phyloP scores from a whole-genome alignment of 1,140 invertebrate species.

The Maconellicoccus hirsutus region DNA sequence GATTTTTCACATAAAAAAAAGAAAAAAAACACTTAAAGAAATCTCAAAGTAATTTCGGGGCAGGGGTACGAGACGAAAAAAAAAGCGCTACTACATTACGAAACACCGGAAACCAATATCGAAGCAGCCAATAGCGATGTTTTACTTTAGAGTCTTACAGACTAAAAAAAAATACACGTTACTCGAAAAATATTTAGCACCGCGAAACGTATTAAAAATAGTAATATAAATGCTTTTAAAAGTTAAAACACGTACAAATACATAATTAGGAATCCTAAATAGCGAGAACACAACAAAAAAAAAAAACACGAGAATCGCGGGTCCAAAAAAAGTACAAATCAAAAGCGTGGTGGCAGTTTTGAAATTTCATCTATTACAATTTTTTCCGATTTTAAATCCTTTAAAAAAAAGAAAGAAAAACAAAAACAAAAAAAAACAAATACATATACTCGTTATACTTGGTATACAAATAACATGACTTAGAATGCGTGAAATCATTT shows the following conservation, averaged over 20 bases:
- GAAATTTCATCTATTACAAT: background rate
- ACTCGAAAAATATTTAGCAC: background rate
- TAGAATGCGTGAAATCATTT: constrained; percentile 15
- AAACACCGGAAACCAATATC: background rate
- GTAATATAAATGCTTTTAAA: constrained; percentile 19
- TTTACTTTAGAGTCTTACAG: constrained; percentile 11
- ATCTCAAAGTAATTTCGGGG: background rate
- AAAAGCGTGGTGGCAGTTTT: background rate
- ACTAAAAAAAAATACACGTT: background rate
- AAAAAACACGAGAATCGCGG: background rate
- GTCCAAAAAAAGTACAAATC: background rate
- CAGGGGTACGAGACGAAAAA: background rate
- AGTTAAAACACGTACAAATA: background rate
- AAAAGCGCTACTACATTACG: background rate
- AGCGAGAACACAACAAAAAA: background rate
- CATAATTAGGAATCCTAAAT: background rate
- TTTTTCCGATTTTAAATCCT: too few relatives aligned
- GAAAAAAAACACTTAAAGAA: background rate
- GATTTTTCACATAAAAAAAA: background rate
- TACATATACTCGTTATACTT: too few relatives aligned
- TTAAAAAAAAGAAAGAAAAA: too few relatives aligned
- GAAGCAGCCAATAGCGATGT: background rate
- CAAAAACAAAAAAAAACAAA: too few relatives aligned
- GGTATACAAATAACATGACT: background rate
- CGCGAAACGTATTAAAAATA: constrained; percentile 8